phyloP scores from a whole-genome alignment of 1,140 invertebrate species.

The Lepidurus apus region DNA sequence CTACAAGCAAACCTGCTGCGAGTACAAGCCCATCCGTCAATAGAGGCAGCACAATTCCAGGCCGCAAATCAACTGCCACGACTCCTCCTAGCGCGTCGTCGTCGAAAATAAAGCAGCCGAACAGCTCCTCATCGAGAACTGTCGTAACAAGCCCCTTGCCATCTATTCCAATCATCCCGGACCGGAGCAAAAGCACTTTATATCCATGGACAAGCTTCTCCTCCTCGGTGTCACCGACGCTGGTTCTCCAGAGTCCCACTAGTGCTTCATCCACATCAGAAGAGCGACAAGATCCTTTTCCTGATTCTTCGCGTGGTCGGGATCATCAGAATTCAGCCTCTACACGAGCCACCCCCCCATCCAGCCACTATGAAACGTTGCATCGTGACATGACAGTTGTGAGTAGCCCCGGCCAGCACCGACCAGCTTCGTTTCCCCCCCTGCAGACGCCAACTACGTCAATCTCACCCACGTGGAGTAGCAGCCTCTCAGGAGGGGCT shows the following conservation, averaged over 20 bases:
- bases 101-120: background rate
- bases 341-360: background rate
- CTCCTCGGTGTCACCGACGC: background rate
- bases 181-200: background rate
- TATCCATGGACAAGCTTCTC: background rate
- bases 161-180: conserved; percentile 3
- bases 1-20: background rate
- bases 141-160: background rate
- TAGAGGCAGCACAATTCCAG: background rate
- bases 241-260: background rate
- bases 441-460: background rate
- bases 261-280: background rate
- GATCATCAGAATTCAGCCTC: background rate
- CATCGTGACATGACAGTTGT: conserved; percentile 18
- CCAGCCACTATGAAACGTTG: background rate
- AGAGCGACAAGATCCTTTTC: background rate
- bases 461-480: background rate
- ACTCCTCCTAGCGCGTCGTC: background rate
- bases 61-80: background rate
- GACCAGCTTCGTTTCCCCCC: background rate
- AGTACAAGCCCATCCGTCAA: background rate
- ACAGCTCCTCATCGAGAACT: background rate
- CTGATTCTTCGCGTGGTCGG: background rate
- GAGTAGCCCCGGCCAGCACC: background rate
- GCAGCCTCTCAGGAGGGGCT: background rate